Base-by-base conservation (phyloP, 2,113 vertebrate species). In the Pollimyrus isidori region DNA sequence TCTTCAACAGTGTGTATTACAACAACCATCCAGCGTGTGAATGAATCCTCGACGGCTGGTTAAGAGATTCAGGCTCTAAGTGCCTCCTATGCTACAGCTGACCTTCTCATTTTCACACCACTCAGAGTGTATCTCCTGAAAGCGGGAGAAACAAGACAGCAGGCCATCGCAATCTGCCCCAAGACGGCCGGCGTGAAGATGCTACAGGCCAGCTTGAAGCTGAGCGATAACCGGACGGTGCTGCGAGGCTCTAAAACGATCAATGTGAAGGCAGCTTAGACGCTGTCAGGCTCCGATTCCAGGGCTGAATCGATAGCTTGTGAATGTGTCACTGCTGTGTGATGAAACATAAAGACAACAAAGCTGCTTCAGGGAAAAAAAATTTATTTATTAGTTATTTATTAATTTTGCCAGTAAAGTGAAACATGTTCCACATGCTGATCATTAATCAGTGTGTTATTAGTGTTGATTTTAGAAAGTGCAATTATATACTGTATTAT, bases 191-290 rank as follows among this genome's bases (percentile, higher is more conserved):
- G 94, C 35, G 45, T 2, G 0, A 95, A 92, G 91, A 95, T 94
- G 94, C 92, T 95, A 87, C 94, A 94, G 76, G 94, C 94, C 4
- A 92, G 7, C 26, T 85, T 95, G 56, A 49, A 52, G 0, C 88
- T 95, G 23, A 42, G 26, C 3, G 87, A 93, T 48, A 52, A 62
- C 4, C 92, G 58, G 19, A 26, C 87, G 56, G 90, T 89, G 0
- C 87, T 95, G 69, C 90, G 91, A 90, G 93, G 94, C 89, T 95
- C 93, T 89, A 91, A 91, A 85, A 95, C 94, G 91, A 46, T 95
- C 19, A 87, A 46, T 2, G 89, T 95, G 89, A 80, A 87, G 9
- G 89, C 19, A 13, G 7, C 9, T 5, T 42, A 30, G 46, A 19
- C 3, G n/a, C 49, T 39, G 30, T 26, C 13, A 42, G 48, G 52